phyloP scores from a whole-genome alignment of 2,888 invertebrate genomes.

The Entomobrya multifasciata region DNA sequence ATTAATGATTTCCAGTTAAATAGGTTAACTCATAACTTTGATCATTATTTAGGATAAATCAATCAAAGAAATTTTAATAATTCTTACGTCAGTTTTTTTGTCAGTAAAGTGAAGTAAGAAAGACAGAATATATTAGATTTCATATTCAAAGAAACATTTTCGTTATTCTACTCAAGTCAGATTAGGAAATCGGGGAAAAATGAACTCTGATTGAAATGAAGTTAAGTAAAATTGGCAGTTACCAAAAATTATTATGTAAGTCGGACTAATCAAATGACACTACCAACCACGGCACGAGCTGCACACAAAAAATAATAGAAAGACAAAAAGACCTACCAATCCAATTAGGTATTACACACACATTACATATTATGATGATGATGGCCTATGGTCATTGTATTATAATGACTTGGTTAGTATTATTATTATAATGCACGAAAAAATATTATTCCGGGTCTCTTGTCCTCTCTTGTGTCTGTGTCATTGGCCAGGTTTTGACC shows the following conservation, averaged over 20 bases:
- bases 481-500: slow-evolving; percentile 30
- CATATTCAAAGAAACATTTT: too few species aligned
- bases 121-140: too few species aligned
- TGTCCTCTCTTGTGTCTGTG: background rate
- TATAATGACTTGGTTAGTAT: background rate
- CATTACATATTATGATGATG: slow-evolving; percentile 1
- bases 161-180: too few species aligned
- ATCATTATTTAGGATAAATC: too few species aligned
- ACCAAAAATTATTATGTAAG: slow-evolving; percentile 2
- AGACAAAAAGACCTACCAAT: slow-evolving; percentile 7
- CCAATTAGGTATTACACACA: slow-evolving; percentile 25
- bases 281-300: background rate
- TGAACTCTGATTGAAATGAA: too few species aligned
- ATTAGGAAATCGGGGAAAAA: too few species aligned
- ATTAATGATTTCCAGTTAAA: too few species aligned
- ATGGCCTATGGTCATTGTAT: background rate
- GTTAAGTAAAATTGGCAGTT: background rate
- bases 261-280: background rate
- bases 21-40: too few species aligned
- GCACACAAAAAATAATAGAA: background rate
- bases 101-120: too few species aligned
- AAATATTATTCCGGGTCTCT: background rate
- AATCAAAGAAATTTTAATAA: too few species aligned
- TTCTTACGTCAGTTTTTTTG: too few species aligned
- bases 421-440: background rate